Evolutionary conservation across 2,888 invertebrate genomes (phyloP).

Genomic region (Dryobotodes eremita): DNA sequence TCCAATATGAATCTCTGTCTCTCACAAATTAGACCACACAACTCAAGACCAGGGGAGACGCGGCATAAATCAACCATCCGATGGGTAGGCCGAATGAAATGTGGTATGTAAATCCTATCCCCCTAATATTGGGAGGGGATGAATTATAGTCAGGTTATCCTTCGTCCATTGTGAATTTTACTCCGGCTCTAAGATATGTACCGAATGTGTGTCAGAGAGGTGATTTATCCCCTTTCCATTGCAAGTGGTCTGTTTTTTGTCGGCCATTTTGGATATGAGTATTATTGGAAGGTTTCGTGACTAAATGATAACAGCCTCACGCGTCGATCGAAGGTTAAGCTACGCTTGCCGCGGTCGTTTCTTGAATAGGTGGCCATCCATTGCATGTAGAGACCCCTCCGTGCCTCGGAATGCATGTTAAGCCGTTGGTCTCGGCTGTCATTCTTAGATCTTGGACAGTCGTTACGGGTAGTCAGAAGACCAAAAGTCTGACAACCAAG

Average conservation of each 20-base stretch:
- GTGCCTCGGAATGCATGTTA: too few relatives aligned
- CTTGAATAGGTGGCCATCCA: too few relatives aligned
- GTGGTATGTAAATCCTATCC: slow-evolving; percentile 82
- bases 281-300: not conserved
- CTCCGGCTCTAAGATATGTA: slow-evolving; percentile 60
- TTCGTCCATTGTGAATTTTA: slow-evolving; percentile 73
- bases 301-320: too few relatives aligned
- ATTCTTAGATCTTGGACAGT: too few relatives aligned
- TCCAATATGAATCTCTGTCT: slow-evolving; percentile 11
- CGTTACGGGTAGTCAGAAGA: too few relatives aligned
- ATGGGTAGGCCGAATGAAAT: slow-evolving; percentile 78
- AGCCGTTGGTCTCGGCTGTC: too few relatives aligned
- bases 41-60: slow-evolving; percentile 71
- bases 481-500: too few relatives aligned
- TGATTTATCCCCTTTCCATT: slow-evolving; percentile 62
- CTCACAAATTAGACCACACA: slow-evolving; percentile 46
- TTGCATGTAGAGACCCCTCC: too few relatives aligned
- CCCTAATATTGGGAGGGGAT: slow-evolving; percentile 78
- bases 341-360: too few relatives aligned
- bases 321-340: too few relatives aligned
- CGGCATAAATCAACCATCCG: slow-evolving; percentile 80
- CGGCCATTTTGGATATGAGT: slow-evolving; percentile 44
- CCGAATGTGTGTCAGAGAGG: slow-evolving; percentile 54
- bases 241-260: slow-evolving; percentile 55
- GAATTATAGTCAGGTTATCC: slow-evolving; percentile 80